Percentiles rank a stretch among this genome's conserved stretches.
These are phyloP conservation scores for Picus viridis DNA, from an alignment of 2,797 vertebrate genomes.

Conservation along the genomic window DNA sequence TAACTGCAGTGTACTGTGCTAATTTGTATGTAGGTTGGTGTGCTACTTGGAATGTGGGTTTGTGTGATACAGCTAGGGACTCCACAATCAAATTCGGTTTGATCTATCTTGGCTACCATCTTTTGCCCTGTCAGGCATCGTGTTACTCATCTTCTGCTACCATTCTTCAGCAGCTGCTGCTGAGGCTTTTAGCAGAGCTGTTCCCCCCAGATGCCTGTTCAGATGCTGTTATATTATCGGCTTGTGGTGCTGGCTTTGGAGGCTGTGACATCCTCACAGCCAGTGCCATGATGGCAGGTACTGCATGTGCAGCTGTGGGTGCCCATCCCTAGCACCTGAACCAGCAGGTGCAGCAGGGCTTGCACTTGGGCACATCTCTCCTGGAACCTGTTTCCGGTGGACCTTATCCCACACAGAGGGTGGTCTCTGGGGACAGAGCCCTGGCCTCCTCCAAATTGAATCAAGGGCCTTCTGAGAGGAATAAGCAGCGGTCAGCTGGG, in stretches of 20 bases:
- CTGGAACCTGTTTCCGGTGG: accelerated
- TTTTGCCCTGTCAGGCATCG: not conserved
- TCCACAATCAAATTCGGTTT: not conserved
- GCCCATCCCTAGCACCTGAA: accelerated
- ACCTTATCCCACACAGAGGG: accelerated
- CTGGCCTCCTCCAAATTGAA: not conserved
- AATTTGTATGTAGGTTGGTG: not conserved
- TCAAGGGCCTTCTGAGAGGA: accelerated
- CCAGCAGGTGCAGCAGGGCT: not conserved
- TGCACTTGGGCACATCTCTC: too few relatives aligned
- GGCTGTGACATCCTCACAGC: not conserved
- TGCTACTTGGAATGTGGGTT: not conserved
- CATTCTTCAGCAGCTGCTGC: not conserved
- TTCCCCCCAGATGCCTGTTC: not conserved
- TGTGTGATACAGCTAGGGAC: not conserved
- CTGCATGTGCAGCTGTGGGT: accelerated
- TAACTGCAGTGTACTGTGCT: not conserved
- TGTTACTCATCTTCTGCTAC: not conserved
- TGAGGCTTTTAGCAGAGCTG: not conserved
- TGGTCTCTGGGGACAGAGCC: not conserved
- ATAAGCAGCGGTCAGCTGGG: too few relatives aligned
- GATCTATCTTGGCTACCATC: too few relatives aligned
- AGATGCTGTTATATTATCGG: not conserved
- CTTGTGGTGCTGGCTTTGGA: accelerated
- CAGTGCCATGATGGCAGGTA: accelerated